Base-by-base conservation (phyloP, 2,113 vertebrate species). In the Pimephales promelas region DNA sequence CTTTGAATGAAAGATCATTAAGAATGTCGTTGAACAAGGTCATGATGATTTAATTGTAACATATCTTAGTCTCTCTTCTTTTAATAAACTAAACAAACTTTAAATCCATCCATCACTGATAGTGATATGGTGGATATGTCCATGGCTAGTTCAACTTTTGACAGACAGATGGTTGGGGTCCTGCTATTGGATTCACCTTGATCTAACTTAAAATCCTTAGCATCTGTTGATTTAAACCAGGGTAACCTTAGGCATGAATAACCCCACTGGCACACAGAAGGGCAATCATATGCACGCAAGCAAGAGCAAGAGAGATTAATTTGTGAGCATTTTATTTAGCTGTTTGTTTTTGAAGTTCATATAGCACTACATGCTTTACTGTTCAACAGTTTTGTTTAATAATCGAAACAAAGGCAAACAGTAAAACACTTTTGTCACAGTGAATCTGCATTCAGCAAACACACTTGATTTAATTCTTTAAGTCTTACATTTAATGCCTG, bases 191-290 rank as follows among this genome's bases (percentile, higher is more conserved):
- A 86, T 81, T 90, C 66, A 90, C 91, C 92, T 84, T 72, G 90
- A 82, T 52, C 89, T 62, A 90, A 90, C 89, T 85, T 84, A 56
- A 83, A 92, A 94, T 92, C 91, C 86, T 79, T 14, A 77, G 31
- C 73, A n/a, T 74, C 79, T 3, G 2, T 64, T 3, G 1, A 71
- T 82, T 78, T 82, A 75, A 77, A 57, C 16, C 74, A 36, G 31
- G 22, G 10, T 40, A n/a, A 77, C 9, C 24, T 74, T 26, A 76
- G 43, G 2, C 73, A 26, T 20, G 13, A 4, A 0, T 57, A 28
- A 31, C 49, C 26, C 26, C 74, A 40, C 16, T 56, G 20, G 28
- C 28, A n/a, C 52, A 57, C 74, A 77, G 18, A 57, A 56, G 4
- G 20, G 18, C 40, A 34, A 52, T 20, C n/a, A 49, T 22, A 2